A percentile compares a stretch with the other conserved stretches of the same genome.
Conservation (phyloP, 2,888 invertebrate genomes). For the Drosophila ezoana region DNA sequence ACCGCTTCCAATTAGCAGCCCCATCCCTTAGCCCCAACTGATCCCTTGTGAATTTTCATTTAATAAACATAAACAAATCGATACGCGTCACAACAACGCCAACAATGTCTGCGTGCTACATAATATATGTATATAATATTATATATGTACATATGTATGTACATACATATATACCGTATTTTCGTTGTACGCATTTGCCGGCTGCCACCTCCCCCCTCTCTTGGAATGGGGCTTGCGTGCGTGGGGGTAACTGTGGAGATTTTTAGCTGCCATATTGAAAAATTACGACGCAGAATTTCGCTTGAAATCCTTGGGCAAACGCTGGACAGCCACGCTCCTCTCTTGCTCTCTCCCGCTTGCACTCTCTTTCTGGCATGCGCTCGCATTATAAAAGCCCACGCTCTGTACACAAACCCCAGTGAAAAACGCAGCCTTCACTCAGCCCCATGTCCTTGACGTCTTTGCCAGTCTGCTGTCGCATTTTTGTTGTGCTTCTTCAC, state of each 20-base stretch:
- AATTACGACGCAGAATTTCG: slow-evolving; percentile 73
- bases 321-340: slow-evolving; percentile 2
- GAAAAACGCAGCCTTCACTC: slow-evolving; percentile 12
- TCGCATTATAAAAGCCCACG: slow-evolving; percentile 50
- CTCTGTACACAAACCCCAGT: slow-evolving; percentile 23
- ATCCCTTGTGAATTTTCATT: slow-evolving; percentile 54
- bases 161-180: background rate
- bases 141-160: background rate
- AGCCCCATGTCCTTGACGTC: slow-evolving; percentile 47
- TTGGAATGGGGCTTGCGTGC: slow-evolving; percentile 25
- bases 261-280: slow-evolving; percentile 59
- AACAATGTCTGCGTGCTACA: slow-evolving; percentile 39
- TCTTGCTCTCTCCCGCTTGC: background rate
- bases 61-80: slow-evolving; percentile 81
- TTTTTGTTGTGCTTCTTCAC: slow-evolving; percentile 79
- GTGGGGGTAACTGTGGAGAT: slow-evolving; percentile 45
- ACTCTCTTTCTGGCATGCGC: slow-evolving; percentile 24
- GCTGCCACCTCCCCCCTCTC: slow-evolving; percentile 15
- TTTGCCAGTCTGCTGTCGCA: slow-evolving; percentile 51
- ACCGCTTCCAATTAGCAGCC: slow-evolving; percentile 6
- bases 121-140: slow-evolving; percentile 4
- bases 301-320: slow-evolving; percentile 52
- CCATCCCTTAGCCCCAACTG: slow-evolving; percentile 22
- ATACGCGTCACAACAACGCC: slow-evolving; percentile 78
- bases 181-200: slow-evolving; percentile 56